phyloP scores from a whole-genome alignment of 2,797 vertebrate species.

The Molossus alvarezi region DNA sequence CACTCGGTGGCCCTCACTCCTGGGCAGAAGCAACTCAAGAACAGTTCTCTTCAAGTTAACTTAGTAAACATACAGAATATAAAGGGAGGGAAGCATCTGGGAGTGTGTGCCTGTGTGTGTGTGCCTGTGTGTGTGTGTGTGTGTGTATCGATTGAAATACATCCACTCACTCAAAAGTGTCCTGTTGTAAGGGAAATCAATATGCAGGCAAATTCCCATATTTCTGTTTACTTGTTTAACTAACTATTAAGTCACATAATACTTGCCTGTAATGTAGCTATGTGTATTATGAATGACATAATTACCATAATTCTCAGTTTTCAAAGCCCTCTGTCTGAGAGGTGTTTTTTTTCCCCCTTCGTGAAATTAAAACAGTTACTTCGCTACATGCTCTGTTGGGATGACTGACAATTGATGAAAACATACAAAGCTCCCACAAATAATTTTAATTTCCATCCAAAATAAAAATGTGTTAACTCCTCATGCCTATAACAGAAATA shows the following conservation, averaged over 20 bases:
- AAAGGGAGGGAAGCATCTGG: background rate
- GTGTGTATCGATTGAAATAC: constrained; percentile 50
- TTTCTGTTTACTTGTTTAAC: constrained; percentile 84
- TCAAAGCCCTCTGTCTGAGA: constrained; percentile 79
- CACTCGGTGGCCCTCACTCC: accelerated
- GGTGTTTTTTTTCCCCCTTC: constrained; percentile 71
- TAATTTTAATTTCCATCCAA: constrained; percentile 85
- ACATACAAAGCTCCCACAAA: constrained; percentile 84
- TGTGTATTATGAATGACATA: constrained; percentile 80
- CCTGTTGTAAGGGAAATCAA: constrained; percentile 49
- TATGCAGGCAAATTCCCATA: background rate
- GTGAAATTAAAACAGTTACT: constrained; percentile 83
- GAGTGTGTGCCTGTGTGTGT: accelerated
- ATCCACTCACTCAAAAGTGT: constrained; percentile 20
- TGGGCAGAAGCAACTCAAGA: background rate
- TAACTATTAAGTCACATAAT: constrained; percentile 81
- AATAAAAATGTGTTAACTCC: constrained; percentile 87
- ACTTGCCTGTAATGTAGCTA: constrained; percentile 79
- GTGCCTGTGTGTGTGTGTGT: background rate
- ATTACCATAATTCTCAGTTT: constrained; percentile 82
- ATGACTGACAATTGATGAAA: constrained; percentile 86
- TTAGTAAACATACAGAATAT: background rate
- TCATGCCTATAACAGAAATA: constrained; percentile 75
- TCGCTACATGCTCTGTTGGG: constrained; percentile 78
- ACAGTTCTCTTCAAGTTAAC: constrained; percentile 55